Percentiles rank a stretch among this genome's conserved stretches.
Evolutionary conservation across 2,113 vertebrate species (phyloP).

Genomic region (Actenoides lindsayi): DNA sequence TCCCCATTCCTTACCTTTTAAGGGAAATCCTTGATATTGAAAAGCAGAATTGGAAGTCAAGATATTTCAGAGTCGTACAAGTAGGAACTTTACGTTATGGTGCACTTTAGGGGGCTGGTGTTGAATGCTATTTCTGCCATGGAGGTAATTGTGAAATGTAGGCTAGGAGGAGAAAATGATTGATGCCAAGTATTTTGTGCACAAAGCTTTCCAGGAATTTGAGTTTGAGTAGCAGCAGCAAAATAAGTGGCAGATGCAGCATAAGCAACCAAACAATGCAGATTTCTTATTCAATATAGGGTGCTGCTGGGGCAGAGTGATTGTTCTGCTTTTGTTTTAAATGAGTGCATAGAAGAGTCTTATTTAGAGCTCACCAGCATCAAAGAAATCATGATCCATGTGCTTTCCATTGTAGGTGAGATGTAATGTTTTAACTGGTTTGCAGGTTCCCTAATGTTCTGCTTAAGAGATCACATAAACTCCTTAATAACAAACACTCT

Average conservation of each 20-base stretch:
- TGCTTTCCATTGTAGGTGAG: neutral
- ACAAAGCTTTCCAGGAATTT: neutral
- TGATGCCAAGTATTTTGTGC: neutral
- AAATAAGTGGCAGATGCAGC: neutral
- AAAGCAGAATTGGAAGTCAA: neutral
- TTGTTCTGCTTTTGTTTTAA: neutral
- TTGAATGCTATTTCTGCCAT: neutral
- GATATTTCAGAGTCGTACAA: neutral
- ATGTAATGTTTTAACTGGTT: neutral
- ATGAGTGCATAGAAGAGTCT: neutral
- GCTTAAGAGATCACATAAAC: neutral
- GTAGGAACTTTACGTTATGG: neutral
- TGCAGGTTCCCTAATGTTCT: neutral
- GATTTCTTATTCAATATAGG: neutral
- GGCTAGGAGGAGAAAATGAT: neutral
- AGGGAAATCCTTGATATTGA: neutral
- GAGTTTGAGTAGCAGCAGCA: neutral
- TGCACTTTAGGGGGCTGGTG: neutral
- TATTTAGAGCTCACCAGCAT: neutral
- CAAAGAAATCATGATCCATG: neutral
- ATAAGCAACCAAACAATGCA: neutral
- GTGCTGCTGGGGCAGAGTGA: neutral
- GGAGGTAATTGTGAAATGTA: neutral
- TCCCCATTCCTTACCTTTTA: neutral
- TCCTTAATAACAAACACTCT: neutral